Evolutionary conservation across 2,797 vertebrate genomes (phyloP), one percentile per base, ranked within the genome.

Genomic region (Tachyglossus aculeatus): DNA sequence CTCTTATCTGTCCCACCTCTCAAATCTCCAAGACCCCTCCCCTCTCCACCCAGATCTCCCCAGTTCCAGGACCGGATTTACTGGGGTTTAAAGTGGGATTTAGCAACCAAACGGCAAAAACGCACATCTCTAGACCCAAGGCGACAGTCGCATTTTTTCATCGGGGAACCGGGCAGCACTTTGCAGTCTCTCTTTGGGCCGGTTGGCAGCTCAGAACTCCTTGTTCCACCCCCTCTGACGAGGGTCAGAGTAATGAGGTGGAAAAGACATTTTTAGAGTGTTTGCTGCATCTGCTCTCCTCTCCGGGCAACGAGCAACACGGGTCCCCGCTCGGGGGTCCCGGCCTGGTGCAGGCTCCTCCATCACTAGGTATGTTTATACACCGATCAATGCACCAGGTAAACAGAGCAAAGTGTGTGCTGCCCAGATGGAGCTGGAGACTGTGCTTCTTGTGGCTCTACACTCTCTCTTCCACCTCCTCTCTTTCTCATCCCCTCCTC

Each of bases 221-320:
- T 60, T 2, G 21, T 53, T 80, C 75, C 51, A 59, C 76, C 60
- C 81, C 62, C 48, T 8, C 25, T 22, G 54, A 84, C 52, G 67
- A 74, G 68, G 67, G 81, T 84, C 78, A 84, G 82, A 72, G 66
- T 81, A 88, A 90, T 72, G 86, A 91, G 77, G 71, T 44, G 80
- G 89, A 91, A 92, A 90, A 59, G 53, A 72, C 27, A 57, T 5
- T 45, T 43, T 74, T 74, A 75, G 85, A 85, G 54, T 67, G 77
- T 69, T 74, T 82, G 75, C 75, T 52, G 34, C 74, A 74, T 77
- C 67, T 41, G 73, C 55, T 83, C 45, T 51, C 70, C 72, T 87
- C 77, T 82, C 85, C 67, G 78, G 87, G 84, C 90, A 91, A 83
- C 67, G 78, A 87, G 84, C 90, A 91, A 83, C 79, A 68, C 21